Evolutionary conservation across 2,888 invertebrate genomes (phyloP).

Genomic region (Deilephila elpenor): DNA sequence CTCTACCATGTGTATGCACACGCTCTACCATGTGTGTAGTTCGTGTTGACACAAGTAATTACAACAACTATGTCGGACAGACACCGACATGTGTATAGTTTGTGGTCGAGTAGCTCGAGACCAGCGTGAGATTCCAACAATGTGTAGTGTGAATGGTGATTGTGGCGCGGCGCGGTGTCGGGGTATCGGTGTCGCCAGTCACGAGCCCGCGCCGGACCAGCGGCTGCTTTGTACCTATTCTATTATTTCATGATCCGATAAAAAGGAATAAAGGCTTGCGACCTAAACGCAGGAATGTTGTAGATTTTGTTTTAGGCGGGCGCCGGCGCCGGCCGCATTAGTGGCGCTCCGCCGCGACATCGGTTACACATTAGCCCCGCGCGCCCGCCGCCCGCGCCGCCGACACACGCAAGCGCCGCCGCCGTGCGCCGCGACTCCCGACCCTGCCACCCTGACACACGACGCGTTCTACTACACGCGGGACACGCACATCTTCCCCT

Average conservation of each 20-base stretch:
- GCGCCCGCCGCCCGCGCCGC: conserved; percentile 50
- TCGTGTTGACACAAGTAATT: background rate
- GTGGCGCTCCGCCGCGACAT: conserved; percentile 65
- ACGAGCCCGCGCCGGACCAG: conserved; percentile 37
- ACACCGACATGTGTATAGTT: background rate
- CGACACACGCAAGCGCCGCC: conserved; percentile 22
- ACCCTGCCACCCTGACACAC: background rate
- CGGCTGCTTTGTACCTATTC: conserved; percentile 76
- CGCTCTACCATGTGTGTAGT: too few species aligned
- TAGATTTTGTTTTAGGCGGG: conserved; percentile 75
- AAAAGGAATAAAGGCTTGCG: conserved; percentile 75
- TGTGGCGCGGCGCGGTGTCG: conserved; percentile 2
- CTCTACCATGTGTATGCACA: too few species aligned
- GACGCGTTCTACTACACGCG: background rate
- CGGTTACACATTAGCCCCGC: conserved; percentile 74
- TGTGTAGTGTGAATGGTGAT: background rate
- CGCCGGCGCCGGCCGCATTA: conserved; percentile 83
- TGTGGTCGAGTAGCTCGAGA: background rate
- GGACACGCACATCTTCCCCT: background rate
- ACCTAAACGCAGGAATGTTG: conserved; percentile 80
- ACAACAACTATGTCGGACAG: background rate
- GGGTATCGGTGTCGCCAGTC: conserved; percentile 19
- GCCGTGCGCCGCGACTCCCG: background rate
- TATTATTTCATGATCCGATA: conserved; percentile 79
- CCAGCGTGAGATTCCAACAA: background rate